phyloP scores from a whole-genome alignment of 2,888 invertebrate species.

The Dromius quadrimaculatus region DNA sequence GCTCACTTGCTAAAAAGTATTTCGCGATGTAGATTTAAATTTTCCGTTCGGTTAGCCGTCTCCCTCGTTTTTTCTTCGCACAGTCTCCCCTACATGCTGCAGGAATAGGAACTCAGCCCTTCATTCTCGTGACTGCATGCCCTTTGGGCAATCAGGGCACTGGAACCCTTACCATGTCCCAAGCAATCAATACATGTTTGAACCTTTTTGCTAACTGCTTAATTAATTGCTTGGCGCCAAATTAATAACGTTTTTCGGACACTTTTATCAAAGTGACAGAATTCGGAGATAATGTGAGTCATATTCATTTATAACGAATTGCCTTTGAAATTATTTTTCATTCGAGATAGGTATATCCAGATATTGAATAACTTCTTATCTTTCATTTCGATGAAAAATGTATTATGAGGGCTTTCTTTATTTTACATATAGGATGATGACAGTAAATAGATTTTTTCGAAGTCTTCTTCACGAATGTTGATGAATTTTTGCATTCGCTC shows the following conservation, averaged over 20 bases:
- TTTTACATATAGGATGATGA: too few relatives aligned
- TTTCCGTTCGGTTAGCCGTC: conserved; percentile 45
- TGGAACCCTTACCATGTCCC: conserved; percentile 7
- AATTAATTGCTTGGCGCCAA: conserved; percentile 12
- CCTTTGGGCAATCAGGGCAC: conserved; percentile 43
- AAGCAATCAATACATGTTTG: conserved; percentile 41
- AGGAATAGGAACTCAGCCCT: neutral
- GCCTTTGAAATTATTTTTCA: too few relatives aligned
- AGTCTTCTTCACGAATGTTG: too few relatives aligned
- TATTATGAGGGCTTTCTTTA: too few relatives aligned
- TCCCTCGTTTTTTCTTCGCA: conserved; percentile 38
- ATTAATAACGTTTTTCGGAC: conserved; percentile 12
- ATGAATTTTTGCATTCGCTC: too few relatives aligned
- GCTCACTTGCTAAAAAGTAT: conserved; percentile 38
- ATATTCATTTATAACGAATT: too few relatives aligned
- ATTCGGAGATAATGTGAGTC: too few relatives aligned
- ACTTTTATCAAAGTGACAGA: too few relatives aligned
- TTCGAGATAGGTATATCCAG: too few relatives aligned
- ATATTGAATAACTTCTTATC: too few relatives aligned
- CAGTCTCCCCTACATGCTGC: neutral
- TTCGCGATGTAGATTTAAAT: conserved; percentile 46
- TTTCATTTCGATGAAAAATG: too few relatives aligned
- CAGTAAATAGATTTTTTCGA: too few relatives aligned
- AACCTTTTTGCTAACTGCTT: conserved; percentile 20
- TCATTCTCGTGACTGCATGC: conserved; percentile 30